A percentile compares a stretch with the other conserved stretches of the same genome.
phyloP scores from a whole-genome alignment of 23 tunicate species.

The Styela plicata region DNA sequence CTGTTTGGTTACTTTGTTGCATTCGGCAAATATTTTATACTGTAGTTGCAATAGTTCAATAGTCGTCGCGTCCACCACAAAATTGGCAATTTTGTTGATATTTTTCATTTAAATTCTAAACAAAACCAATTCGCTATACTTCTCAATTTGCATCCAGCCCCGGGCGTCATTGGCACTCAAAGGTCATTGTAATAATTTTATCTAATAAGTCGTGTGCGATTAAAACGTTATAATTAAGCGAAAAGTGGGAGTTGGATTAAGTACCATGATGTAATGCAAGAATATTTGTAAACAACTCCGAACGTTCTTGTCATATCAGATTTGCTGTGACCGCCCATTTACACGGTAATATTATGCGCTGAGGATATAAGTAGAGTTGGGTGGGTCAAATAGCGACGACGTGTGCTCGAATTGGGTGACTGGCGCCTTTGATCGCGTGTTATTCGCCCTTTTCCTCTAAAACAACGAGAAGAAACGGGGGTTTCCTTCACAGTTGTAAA shows the following conservation, averaged over 20 bases:
- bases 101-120: too few species aligned
- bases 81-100: too few species aligned
- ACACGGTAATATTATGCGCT: background rate
- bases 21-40: too few species aligned
- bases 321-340: background rate
- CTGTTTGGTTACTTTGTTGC: too few species aligned
- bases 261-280: background rate
- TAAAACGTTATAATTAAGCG: background rate
- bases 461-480: background rate
- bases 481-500: too few species aligned
- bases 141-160: too few species aligned
- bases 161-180: background rate
- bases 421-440: background rate
- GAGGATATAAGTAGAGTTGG: too few species aligned
- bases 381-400: background rate
- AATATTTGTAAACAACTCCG: background rate
- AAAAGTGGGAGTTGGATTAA: background rate
- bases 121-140: too few species aligned
- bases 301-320: background rate
- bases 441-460: background rate
- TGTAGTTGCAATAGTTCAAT: too few species aligned
- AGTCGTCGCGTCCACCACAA: too few species aligned
- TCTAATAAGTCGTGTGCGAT: background rate
- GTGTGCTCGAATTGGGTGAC: background rate
- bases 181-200: background rate